Evolutionary conservation across 2,888 invertebrate genomes (phyloP).

Genomic region (Ophion slaviceki): DNA sequence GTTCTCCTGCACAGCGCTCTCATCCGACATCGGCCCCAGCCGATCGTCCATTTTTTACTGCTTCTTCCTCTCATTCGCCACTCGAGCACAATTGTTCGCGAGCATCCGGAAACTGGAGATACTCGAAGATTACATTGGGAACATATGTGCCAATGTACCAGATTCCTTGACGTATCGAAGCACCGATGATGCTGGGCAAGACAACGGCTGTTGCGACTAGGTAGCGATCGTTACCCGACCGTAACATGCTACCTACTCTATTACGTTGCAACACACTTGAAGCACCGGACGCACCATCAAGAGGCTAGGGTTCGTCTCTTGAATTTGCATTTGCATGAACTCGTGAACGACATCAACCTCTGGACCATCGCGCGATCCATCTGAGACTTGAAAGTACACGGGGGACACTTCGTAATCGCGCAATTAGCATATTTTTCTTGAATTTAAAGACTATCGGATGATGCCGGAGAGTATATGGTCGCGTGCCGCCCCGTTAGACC

Average conservation of each 20-base stretch:
- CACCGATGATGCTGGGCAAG: neutral
- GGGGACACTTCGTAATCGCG: neutral
- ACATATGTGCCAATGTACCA: neutral
- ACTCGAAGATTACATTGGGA: neutral
- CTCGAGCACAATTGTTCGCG: slow-evolving; percentile 33
- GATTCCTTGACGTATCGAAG: neutral
- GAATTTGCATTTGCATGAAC: slow-evolving; percentile 42
- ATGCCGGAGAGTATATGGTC: slow-evolving; percentile 31
- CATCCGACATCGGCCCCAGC: slow-evolving; percentile 14
- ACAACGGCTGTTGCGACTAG: neutral
- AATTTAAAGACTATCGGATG: slow-evolving; percentile 50
- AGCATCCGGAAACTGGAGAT: slow-evolving; percentile 24
- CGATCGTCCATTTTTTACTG: slow-evolving; percentile 7
- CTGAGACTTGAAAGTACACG: slow-evolving; percentile 7
- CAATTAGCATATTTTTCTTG: slow-evolving; percentile 55
- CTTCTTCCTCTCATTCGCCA: neutral
- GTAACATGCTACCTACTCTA: slow-evolving; percentile 2
- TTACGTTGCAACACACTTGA: slow-evolving; percentile 42
- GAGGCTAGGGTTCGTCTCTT: neutral
- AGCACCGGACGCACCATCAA: neutral
- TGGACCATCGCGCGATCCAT: slow-evolving; percentile 22
- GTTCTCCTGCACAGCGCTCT: neutral
- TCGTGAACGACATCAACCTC: slow-evolving; percentile 28
- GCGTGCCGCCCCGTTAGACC: slow-evolving; percentile 45
- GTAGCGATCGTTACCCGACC: slow-evolving; percentile 9